These are phyloP conservation scores for Heliconius charithonia DNA, from an alignment of 2,888 invertebrate species.

Conservation along the genomic window DNA sequence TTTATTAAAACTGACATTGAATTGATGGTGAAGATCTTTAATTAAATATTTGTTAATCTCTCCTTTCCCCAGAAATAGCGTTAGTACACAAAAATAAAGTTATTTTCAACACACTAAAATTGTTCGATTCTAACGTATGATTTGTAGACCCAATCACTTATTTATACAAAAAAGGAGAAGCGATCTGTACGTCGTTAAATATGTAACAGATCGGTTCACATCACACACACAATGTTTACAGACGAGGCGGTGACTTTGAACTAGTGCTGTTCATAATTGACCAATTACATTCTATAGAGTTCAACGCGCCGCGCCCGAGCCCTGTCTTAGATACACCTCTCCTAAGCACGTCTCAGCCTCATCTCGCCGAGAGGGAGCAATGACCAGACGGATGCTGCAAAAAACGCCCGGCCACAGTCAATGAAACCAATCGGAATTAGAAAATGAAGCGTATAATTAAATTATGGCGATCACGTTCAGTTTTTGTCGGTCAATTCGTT, in stretches of 20 bases:
- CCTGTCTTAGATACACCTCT: not conserved
- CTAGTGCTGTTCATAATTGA: conserved; percentile 36
- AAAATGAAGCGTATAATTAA: conserved; percentile 43
- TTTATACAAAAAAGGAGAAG: conserved; percentile 4
- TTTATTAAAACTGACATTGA: not conserved
- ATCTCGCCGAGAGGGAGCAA: conserved; percentile 27
- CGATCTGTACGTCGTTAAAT: conserved; percentile 17
- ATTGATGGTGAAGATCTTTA: no score
- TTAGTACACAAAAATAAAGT: no score
- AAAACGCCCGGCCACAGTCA: conserved; percentile 30
- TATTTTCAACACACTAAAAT: no score
- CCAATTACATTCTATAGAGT: conserved; percentile 38
- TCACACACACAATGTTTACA: conserved; percentile 27
- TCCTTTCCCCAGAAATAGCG: no score
- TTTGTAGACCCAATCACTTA: not conserved
- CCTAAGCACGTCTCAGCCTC: not conserved
- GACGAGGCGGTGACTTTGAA: conserved; percentile 27
- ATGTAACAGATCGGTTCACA: conserved; percentile 29
- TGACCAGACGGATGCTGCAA: conserved; percentile 32
- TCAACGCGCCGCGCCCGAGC: conserved; percentile 24
- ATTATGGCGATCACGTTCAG: conserved; percentile 38
- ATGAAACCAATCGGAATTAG: conserved; percentile 38
- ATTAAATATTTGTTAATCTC: no score
- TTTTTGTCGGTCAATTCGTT: conserved; percentile 23
- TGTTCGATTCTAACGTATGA: no score